These are phyloP conservation scores for Pristionchus maxplancki DNA, from an alignment of 2,888 invertebrate genomes.

Conservation along the genomic window DNA sequence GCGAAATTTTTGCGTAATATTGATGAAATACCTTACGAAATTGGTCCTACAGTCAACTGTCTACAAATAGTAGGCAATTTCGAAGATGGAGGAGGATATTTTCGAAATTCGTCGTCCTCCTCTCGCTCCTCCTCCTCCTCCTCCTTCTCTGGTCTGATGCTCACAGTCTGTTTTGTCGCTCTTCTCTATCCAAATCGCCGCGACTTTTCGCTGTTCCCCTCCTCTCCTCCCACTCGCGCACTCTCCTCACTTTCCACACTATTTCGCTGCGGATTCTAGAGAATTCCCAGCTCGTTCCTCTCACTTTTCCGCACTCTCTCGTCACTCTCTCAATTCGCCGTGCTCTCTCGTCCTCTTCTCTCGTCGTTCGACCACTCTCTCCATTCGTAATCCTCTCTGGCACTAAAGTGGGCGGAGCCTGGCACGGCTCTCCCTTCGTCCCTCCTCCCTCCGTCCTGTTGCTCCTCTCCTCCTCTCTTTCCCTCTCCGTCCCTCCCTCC, in stretches of 20 bases:
- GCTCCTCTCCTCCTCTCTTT: not conserved
- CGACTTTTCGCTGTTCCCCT: not conserved
- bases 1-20: not conserved
- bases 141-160: not conserved
- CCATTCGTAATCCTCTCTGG: conserved; percentile 22
- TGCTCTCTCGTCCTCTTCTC: not conserved
- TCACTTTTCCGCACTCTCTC: not conserved
- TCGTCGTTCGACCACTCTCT: conserved; percentile 14
- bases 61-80: not conserved
- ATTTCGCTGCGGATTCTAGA: not conserved
- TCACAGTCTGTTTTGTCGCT: not conserved
- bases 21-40: not conserved
- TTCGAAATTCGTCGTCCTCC: not conserved
- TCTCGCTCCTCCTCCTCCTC: not conserved
- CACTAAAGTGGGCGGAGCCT: conserved; percentile 31
- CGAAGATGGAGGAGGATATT: not conserved
- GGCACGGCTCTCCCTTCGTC: conserved; percentile 6
- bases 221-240: not conserved
- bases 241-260: not conserved
- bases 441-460: not conserved
- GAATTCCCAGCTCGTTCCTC: conserved; percentile 11
- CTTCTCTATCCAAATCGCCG: not conserved
- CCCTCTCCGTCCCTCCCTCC: conserved; percentile 6
- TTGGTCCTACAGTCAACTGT: not conserved
- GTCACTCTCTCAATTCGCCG: not conserved